Evolutionary conservation across 1,140 invertebrate genomes (phyloP), one percentile per base, ranked within the genome.

Genomic region (Drosophila guanche): DNA sequence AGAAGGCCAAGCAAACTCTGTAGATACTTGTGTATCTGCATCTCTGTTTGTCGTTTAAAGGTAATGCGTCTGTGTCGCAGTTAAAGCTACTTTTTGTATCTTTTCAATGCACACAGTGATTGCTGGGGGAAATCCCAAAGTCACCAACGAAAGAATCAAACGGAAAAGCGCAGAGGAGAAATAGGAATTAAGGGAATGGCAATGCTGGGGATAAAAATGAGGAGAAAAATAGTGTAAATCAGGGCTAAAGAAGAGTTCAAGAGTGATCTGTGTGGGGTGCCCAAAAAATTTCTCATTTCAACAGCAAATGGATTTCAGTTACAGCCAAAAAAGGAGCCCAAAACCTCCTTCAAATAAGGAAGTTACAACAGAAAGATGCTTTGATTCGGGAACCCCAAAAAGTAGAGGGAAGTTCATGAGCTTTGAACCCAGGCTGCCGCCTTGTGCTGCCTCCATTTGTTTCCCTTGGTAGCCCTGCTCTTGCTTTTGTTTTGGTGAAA

Each of bases 401-500:
- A 27, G 6, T 8, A 40, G 20, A 55, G 33, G 47, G 40, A 29
- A 73, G 69, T 57, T 74, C 69, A 55, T 73, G 70, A 73, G 70
- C 70, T 55, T 65, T 74, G 70, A 74, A 73, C 70, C 63, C 52
- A 22, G 25, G 14, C 46, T 8, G 10, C 6, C 5, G 22, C 29
- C n/a, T 22, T 16, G 33, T 51, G 16, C 37, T 16, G 23, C 22
- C 50, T 61, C 48, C 23, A 61, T 60, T 60, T 33, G 27, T 42
- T 45, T 12, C 23, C 33, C 25, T 54, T 69, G 8, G 14, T 12
- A 4, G 33, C 33, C 8, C 4, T 40, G 37, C 65, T 69, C 56
- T 56, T 10, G 69, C 25, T 55, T 33, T 57, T 7, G 68, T 33
- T 55, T 57, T 57, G 70, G 70, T 73, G 70, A 74, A 74, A 74